These are phyloP conservation scores for Aviceda subcristata DNA, from an alignment of 2,113 vertebrate species.

Conservation along the genomic window DNA sequence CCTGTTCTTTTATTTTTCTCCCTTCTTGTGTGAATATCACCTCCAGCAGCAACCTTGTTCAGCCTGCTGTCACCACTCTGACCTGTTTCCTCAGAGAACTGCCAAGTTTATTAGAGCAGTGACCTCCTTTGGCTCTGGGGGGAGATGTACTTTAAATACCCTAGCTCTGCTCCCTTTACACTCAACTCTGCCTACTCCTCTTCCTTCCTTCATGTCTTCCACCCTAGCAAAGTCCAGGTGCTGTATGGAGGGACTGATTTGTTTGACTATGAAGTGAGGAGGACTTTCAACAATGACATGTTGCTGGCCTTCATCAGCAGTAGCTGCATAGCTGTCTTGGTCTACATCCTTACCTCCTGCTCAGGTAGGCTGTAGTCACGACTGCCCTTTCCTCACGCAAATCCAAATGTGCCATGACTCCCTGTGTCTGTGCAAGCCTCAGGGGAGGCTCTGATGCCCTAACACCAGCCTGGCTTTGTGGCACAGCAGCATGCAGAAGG, in stretches of 20 bases:
- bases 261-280: constrained; percentile 95
- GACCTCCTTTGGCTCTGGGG: neutral
- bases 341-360: constrained; percentile 94
- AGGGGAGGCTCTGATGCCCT: neutral
- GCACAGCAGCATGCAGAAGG: neutral
- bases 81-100: neutral
- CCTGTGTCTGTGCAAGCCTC: neutral
- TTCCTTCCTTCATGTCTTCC: neutral
- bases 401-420: neutral
- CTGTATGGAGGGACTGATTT: constrained; percentile 94
- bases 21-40: neutral
- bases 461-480: neutral
- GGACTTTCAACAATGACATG: constrained; percentile 96
- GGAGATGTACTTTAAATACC: neutral
- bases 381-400: neutral
- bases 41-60: neutral
- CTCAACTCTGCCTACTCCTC: neutral
- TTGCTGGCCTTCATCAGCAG: constrained; percentile 93
- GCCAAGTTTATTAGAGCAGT: neutral
- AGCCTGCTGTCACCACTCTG: neutral
- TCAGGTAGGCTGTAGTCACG: constrained; percentile 76
- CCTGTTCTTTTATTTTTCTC: neutral
- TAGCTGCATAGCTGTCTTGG: constrained; percentile 88
- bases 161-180: neutral
- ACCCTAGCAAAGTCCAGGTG: constrained; percentile 90